Evolutionary conservation across 2,113 vertebrate genomes (phyloP), one percentile per base, ranked within the genome.

Genomic region (Talpa occidentalis): DNA sequence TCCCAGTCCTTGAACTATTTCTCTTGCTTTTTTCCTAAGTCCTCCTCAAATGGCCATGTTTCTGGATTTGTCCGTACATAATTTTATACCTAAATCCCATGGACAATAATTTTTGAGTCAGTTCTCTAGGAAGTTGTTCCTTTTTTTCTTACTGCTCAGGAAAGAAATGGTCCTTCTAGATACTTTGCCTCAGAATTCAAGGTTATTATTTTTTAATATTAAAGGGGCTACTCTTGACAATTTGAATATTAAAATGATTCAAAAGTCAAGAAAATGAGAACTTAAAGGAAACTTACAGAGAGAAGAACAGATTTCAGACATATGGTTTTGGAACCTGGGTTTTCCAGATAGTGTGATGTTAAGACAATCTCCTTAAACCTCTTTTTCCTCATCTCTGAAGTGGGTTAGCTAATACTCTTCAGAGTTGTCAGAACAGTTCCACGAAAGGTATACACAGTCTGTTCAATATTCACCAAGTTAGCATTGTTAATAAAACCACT

Each of bases 11-110:
- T 72, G 21, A 82, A 32, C 35, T 62, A 49, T 35, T 72, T 86
- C 76, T 76, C 85, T 81, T 79, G 70, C 10, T 95, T 94, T 87
- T 90, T 24, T 59, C 82, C 30, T 81, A 37, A 64, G 83, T 62
- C 44, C 24, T 78, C 62, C 72, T 64, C 7, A 54, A 66, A 49
- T 78, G 16, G 19, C 21, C 19, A 78, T 40, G 59, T 94, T 87
- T 56, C 40, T 90, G 52, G 35, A 35, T 84, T 30, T 42, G 14
- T 42, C 30, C 56, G 19, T 52, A 37, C 6, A 62, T 32, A 54
- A 62, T 73, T 42, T 79, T 72, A 47, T 47, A 77, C 9, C 32
- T 69, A 78, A 59, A 74, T 15, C 52, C 52, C 28, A 66, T n/a
- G 3, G 44, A 76, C 10, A 44, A 42, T 70, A 22, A 32, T 5